These are phyloP conservation scores for Campoplex capitator DNA, from an alignment of 2,888 invertebrate genomes.

Conservation along the genomic window DNA sequence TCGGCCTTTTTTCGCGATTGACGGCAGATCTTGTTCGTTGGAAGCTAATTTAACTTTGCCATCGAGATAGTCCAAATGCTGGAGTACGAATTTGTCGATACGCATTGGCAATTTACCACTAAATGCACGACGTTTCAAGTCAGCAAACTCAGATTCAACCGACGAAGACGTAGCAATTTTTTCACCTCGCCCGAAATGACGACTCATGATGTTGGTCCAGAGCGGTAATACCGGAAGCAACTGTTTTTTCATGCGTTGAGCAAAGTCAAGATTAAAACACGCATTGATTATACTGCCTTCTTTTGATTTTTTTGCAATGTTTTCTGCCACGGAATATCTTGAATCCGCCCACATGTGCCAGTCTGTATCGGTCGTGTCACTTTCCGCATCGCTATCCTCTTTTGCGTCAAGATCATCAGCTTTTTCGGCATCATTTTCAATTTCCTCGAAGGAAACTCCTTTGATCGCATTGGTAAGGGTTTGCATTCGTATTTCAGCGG, in stretches of 20 bases:
- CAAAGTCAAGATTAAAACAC: conserved; percentile 62
- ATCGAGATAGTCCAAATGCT: too few species aligned
- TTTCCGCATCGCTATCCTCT: background rate
- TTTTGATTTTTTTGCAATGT: conserved; percentile 40
- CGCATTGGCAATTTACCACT: too few species aligned
- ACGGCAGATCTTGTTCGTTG: too few species aligned
- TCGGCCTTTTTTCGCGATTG: too few species aligned
- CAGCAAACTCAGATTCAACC: too few species aligned
- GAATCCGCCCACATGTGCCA: conserved; percentile 62
- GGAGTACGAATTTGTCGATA: too few species aligned
- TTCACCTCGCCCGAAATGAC: conserved; percentile 51
- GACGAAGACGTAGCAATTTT: too few species aligned
- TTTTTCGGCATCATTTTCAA: conserved; percentile 2
- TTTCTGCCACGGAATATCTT: conserved; percentile 47
- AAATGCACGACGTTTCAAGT: too few species aligned
- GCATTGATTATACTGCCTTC: conserved; percentile 64
- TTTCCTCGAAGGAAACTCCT: conserved; percentile 6
- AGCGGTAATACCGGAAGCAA: conserved; percentile 63
- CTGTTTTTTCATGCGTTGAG: conserved; percentile 46
- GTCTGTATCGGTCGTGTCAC: conserved; percentile 5
- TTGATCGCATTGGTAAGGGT: conserved; percentile 30
- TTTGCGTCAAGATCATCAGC: conserved; percentile 6
- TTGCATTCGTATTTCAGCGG: conserved; percentile 58
- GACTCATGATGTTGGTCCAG: conserved; percentile 68
- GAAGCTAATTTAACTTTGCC: too few species aligned